Evolutionary conservation across 2,888 invertebrate species (phyloP).

Genomic region (Dynastes hyllus): DNA sequence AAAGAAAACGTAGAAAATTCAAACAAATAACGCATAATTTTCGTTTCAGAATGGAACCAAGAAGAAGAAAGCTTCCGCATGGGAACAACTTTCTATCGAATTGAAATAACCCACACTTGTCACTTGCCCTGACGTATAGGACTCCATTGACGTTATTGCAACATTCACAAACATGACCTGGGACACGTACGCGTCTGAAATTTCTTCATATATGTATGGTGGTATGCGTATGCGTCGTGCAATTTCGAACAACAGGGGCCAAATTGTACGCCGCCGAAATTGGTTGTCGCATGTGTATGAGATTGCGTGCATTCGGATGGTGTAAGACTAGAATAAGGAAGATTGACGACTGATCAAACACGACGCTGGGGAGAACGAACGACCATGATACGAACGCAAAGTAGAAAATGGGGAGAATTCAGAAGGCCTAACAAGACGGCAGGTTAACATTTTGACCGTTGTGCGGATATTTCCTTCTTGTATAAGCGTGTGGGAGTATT

Average conservation of each 20-base stretch:
- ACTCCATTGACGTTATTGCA: slow-evolving; percentile 23
- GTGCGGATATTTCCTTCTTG: too few species aligned
- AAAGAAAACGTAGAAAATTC: not conserved
- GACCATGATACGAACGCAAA: slow-evolving; percentile 41
- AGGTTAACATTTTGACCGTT: slow-evolving; percentile 32
- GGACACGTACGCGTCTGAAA: slow-evolving; percentile 41
- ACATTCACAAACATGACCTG: slow-evolving; percentile 52
- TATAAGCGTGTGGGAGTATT: too few species aligned
- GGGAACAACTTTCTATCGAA: slow-evolving; percentile 25
- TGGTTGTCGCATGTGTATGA: slow-evolving; percentile 55
- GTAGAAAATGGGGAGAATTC: slow-evolving; percentile 49
- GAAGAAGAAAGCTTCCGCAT: not conserved
- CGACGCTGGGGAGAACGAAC: slow-evolving; percentile 38
- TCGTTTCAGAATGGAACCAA: slow-evolving; percentile 29
- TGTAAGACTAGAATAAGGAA: slow-evolving; percentile 26
- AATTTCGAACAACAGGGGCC: slow-evolving; percentile 17
- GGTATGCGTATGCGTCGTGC: not conserved
- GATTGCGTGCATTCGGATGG: slow-evolving; percentile 52
- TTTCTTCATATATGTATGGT: slow-evolving; percentile 19
- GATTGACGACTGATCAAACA: slow-evolving; percentile 47
- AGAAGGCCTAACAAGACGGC: slow-evolving; percentile 46
- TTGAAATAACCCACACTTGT: slow-evolving; percentile 34
- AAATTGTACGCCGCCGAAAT: slow-evolving; percentile 53
- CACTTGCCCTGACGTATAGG: not conserved
- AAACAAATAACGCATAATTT: slow-evolving; percentile 27